Conservation (phyloP, 2,888 invertebrate genomes). For the Scaptomyza cyrtandrae region DNA sequence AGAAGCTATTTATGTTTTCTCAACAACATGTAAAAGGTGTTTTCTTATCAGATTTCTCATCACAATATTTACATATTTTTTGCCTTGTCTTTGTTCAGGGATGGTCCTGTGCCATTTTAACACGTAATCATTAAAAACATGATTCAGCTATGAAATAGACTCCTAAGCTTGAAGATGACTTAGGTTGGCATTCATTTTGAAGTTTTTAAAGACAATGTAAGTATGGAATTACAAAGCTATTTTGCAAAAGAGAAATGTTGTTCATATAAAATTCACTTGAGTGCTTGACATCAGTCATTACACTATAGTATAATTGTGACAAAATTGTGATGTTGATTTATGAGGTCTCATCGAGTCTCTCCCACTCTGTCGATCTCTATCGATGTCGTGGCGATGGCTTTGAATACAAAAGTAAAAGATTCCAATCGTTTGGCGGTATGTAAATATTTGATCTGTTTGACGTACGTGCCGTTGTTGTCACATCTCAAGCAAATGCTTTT, state of each 20-base stretch:
- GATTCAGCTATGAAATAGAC: background rate
- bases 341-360: background rate
- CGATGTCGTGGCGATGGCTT: constrained; percentile 13
- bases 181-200: background rate
- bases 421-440: constrained; percentile 46
- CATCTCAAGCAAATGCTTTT: constrained; percentile 2
- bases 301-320: constrained; percentile 1
- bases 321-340: background rate
- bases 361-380: constrained; percentile 1
- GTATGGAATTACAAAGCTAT: background rate
- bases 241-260: background rate
- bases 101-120: background rate
- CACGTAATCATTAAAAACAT: background rate
- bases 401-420: constrained; percentile 35
- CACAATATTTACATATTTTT: constrained; percentile 6
- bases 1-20: background rate
- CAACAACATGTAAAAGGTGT: too few species aligned
- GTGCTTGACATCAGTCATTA: background rate
- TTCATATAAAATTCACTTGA: background rate
- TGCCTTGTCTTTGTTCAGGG: background rate
- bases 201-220: background rate
- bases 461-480: constrained; percentile 34
- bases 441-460: constrained; percentile 58
- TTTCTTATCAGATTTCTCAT: background rate
- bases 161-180: background rate